Evolutionary conservation across 1,140 invertebrate genomes (phyloP).

Genomic region (Heliconius hermathena): DNA sequence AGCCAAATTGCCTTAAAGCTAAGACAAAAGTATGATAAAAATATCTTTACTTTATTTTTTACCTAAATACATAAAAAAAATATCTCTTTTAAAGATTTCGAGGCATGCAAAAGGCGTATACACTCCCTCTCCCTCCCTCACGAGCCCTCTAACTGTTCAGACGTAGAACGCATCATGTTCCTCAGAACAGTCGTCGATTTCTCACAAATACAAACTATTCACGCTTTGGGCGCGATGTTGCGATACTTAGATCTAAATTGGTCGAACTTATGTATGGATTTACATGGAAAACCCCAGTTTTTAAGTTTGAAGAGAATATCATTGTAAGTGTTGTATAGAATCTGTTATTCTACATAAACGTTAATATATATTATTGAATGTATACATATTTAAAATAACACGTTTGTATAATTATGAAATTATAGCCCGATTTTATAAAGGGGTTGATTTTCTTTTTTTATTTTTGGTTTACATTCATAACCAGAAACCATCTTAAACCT

Average conservation of each 20-base stretch:
- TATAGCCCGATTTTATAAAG: too few species aligned
- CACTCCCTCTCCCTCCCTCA: constrained; percentile 83
- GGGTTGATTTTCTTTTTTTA: too few species aligned
- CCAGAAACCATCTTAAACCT: too few species aligned
- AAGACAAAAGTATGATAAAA: too few species aligned
- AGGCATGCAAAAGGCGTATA: constrained; percentile 84
- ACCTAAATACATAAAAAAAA: neutral
- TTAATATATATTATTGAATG: too few species aligned
- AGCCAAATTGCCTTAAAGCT: too few species aligned
- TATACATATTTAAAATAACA: too few species aligned
- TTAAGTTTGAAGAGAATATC: constrained; percentile 84
- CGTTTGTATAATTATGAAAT: too few species aligned
- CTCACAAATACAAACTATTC: constrained; percentile 84
- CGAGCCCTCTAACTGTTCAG: constrained; percentile 82
- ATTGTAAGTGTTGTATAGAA: constrained; percentile 82
- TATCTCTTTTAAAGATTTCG: constrained; percentile 75
- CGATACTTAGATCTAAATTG: constrained; percentile 88
- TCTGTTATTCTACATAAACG: neutral
- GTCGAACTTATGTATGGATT: constrained; percentile 79
- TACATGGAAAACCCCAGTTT: constrained; percentile 83
- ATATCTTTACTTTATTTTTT: neutral
- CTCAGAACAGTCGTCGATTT: constrained; percentile 87
- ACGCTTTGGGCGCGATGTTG: constrained; percentile 88
- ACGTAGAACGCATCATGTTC: constrained; percentile 84
- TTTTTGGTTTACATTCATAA: too few species aligned